These are phyloP conservation scores for Eleginops maclovinus DNA, from an alignment of 2,113 vertebrate genomes.

Conservation along the genomic window DNA sequence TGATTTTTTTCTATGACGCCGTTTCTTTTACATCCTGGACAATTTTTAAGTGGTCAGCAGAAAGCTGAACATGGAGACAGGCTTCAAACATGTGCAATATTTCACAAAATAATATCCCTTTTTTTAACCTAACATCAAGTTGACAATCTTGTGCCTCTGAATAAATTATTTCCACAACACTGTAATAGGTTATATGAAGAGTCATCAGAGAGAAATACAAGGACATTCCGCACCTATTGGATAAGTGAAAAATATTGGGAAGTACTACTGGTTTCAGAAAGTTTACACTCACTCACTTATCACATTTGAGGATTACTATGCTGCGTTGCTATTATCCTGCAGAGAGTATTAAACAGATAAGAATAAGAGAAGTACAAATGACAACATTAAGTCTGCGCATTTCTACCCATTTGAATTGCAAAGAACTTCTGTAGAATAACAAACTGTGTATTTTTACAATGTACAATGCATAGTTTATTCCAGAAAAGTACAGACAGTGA, in stretches of 20 bases:
- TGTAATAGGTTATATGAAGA: slow-evolving; percentile 32
- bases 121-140: slow-evolving; percentile 15
- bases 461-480: background rate
- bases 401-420: background rate
- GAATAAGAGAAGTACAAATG: background rate
- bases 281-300: slow-evolving; percentile 23
- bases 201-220: slow-evolving; percentile 29
- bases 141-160: slow-evolving; percentile 9
- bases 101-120: slow-evolving; percentile 35
- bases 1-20: slow-evolving; percentile 43
- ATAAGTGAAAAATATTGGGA: slow-evolving; percentile 41
- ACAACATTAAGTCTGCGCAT: background rate
- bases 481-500: background rate
- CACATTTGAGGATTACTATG: slow-evolving; percentile 11
- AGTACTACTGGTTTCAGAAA: slow-evolving; percentile 37
- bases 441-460: too few relatives aligned
- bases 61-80: slow-evolving; percentile 29
- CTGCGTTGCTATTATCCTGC: background rate
- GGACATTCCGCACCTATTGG: slow-evolving; percentile 23
- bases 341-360: background rate
- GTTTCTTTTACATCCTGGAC: slow-evolving; percentile 44
- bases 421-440: background rate
- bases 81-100: slow-evolving; percentile 5
- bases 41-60: slow-evolving; percentile 18
- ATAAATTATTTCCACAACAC: slow-evolving; percentile 27